Base-by-base conservation (phyloP, 2,888 invertebrate species). In the Keiferia lycopersicella region DNA sequence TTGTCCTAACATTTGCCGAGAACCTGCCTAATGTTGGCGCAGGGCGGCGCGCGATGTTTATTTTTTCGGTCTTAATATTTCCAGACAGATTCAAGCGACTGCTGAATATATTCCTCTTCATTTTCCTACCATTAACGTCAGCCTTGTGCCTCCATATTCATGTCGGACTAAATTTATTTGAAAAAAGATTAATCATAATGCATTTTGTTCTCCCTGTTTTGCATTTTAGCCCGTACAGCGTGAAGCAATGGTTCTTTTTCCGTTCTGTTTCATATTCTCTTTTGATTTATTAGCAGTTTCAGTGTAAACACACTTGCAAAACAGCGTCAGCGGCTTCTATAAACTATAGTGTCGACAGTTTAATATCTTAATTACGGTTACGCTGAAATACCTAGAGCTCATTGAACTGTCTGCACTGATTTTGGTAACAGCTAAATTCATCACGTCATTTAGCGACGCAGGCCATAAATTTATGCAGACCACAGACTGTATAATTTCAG, bases 291-390 rank as follows among this genome's bases (percentile, higher is more conserved):
- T 45, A 45, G 16, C n/a, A n/a, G 16, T 45, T 45, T 45, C 7
- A 45, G 45, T 45, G 16, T 45, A 45, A 45, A 45, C 45, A 45
- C 16, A 45, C 45, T 45, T 45, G 45, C n/a, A 45, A 45, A 45
- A 45, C 45, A 45, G n/a, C n/a, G 16, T 34, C 10, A 34, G 4
- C 34, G 16, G n/a, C 4, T 4, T n/a, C 45, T 45, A 45, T 45
- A 45, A 45, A 45, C 7, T 45, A 16, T n/a, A 45, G 45, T 4
- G 45, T 45, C n/a, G 45, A 16, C 45, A 45, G 45, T 45, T 45
- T 45, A n/a, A 45, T 45, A 45, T 45, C 8, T 16, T 16, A 45
- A 45, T 45, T 16, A 45, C n/a, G 45, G n/a, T 6, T 1, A n/a
- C 4, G 45, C 16, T 45, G 16, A 26, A 34, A 34, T 34, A 16